A percentile compares a stretch with the other conserved stretches of the same genome.
phyloP scores from a whole-genome alignment of 2,113 vertebrate species.

The Cyanoderma ruficeps region DNA sequence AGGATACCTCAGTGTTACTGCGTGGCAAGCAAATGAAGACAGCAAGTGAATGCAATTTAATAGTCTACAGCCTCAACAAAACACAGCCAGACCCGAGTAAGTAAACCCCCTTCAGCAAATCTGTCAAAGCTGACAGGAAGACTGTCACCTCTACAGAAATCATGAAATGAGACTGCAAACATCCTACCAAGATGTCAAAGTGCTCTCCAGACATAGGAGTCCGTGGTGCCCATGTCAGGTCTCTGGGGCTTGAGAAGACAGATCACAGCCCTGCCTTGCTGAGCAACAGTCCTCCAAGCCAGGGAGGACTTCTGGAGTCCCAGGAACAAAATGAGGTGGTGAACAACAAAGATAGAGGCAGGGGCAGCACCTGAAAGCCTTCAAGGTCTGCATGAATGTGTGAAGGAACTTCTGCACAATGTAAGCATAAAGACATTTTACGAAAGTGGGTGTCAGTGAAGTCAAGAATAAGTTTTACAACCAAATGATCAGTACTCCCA shows the following conservation, averaged over 20 bases:
- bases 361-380: background rate
- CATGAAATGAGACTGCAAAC: background rate
- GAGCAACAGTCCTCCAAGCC: background rate
- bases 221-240: background rate
- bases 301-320: background rate
- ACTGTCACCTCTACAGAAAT: background rate
- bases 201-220: background rate
- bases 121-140: background rate
- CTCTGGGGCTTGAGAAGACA: background rate
- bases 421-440: background rate
- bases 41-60: background rate
- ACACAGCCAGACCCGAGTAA: background rate
- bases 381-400: background rate
- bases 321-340: background rate
- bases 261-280: background rate
- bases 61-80: background rate
- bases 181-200: background rate
- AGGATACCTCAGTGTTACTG: background rate
- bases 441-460: background rate
- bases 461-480: background rate
- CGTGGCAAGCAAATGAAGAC: background rate
- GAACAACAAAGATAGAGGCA: background rate
- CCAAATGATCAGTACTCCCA: background rate
- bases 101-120: background rate
- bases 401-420: background rate